These are phyloP conservation scores for Apamea crenata DNA, from an alignment of 2,888 invertebrate species.

Conservation along the genomic window DNA sequence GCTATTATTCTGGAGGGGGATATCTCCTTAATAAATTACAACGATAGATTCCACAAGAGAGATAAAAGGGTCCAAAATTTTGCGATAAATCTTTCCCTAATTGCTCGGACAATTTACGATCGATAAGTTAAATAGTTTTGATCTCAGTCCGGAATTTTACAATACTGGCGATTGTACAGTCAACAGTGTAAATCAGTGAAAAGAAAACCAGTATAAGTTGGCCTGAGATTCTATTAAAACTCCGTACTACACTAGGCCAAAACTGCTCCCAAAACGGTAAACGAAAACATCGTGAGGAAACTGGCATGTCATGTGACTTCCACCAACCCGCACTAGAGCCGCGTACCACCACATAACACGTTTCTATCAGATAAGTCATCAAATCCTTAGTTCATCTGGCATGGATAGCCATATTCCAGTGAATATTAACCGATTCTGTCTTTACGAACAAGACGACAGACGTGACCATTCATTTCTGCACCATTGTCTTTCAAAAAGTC, in stretches of 20 bases:
- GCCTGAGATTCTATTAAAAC: no score
- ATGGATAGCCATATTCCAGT: no score
- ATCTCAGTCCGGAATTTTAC: background rate
- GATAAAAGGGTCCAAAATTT: conserved; percentile 51
- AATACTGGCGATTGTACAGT: background rate
- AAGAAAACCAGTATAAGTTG: background rate
- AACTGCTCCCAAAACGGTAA: background rate
- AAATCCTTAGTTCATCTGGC: background rate
- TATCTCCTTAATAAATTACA: conserved; percentile 48
- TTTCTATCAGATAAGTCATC: background rate
- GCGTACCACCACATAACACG: background rate
- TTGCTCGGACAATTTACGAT: conserved; percentile 41
- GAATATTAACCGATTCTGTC: conserved; percentile 1
- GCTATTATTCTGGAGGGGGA: conserved; percentile 12
- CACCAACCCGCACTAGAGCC: background rate
- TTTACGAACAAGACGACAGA: background rate
- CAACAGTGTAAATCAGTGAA: background rate
- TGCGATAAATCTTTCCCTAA: conserved; percentile 48
- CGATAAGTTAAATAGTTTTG: conserved; percentile 17
- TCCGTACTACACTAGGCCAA: background rate
- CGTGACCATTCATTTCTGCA: conserved; percentile 8
- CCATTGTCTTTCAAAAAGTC: conserved; percentile 9
- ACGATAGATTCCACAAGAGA: conserved; percentile 41
- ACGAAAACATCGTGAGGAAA: background rate
- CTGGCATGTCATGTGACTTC: background rate